Conservation (phyloP, 1,140 invertebrate species). For the Cheumatopsyche charites region DNA sequence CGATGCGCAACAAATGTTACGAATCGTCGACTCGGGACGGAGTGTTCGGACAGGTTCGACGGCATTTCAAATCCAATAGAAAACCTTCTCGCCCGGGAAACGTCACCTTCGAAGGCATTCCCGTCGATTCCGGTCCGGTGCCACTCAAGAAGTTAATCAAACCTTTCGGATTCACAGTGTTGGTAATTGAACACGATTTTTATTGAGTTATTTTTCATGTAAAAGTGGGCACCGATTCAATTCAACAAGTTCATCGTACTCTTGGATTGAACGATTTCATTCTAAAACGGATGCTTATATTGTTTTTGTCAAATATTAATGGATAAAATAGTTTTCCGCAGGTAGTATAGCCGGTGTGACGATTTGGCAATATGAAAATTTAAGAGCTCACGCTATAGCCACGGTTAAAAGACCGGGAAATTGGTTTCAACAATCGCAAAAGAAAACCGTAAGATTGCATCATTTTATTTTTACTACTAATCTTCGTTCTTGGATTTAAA, state of each 20-base stretch:
- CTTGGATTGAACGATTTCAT: neutral
- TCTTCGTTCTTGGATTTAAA: neutral
- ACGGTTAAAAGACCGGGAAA: conserved; percentile 63
- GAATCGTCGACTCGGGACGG: conserved; percentile 17
- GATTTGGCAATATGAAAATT: conserved; percentile 88
- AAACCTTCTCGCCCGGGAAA: conserved; percentile 33
- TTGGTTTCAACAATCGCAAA: conserved; percentile 61
- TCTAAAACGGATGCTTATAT: too few relatives aligned
- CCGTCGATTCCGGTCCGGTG: conserved; percentile 54
- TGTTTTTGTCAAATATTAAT: neutral
- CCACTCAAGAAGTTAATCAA: conserved; percentile 63
- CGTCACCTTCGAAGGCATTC: conserved; percentile 26
- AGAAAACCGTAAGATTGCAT: conserved; percentile 54
- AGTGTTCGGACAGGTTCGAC: conserved; percentile 32
- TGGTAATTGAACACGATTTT: conserved; percentile 61
- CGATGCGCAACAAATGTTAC: conserved; percentile 16
- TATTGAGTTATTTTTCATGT: neutral
- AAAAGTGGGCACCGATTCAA: neutral
- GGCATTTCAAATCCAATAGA: conserved; percentile 42
- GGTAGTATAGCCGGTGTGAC: conserved; percentile 75
- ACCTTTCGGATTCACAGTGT: conserved; percentile 72
- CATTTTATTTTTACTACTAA: too few relatives aligned
- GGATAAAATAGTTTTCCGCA: conserved; percentile 69
- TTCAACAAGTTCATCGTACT: neutral
- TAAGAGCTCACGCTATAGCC: conserved; percentile 67